Percentiles rank a stretch among this genome's conserved stretches.
phyloP scores from a whole-genome alignment of 2,888 invertebrate species.

The Sceliomorpha sp. region DNA sequence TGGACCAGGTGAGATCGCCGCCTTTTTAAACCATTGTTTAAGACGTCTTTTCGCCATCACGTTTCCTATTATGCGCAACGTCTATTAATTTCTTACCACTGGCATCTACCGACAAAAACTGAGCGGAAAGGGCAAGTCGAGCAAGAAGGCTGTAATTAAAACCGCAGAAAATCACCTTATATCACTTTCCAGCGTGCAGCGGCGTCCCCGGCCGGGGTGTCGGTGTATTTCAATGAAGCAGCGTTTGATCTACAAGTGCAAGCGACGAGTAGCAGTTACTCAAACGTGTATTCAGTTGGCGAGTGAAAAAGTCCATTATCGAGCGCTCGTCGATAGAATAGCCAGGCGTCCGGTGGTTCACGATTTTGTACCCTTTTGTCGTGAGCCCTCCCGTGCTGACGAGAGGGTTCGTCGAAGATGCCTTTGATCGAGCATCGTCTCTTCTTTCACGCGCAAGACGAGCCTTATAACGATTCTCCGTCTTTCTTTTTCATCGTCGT shows the following conservation, averaged over 20 bases:
- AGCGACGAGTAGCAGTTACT: constrained; percentile 24
- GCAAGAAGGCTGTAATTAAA: constrained; percentile 29
- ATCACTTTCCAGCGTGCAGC: constrained; percentile 35
- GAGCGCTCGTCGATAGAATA: constrained; percentile 30
- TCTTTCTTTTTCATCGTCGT: constrained; percentile 28
- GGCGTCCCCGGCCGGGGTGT: too few relatives aligned
- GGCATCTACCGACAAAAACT: constrained; percentile 11
- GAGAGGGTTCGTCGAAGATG: constrained; percentile 32
- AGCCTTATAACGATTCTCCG: constrained; percentile 44
- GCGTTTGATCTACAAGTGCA: constrained; percentile 33
- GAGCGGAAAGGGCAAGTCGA: constrained; percentile 6
- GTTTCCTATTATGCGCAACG: too few relatives aligned
- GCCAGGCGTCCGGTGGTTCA: constrained; percentile 35
- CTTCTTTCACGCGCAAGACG: constrained; percentile 50
- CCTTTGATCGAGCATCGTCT: constrained; percentile 45
- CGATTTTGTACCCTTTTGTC: constrained; percentile 51
- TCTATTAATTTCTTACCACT: constrained; percentile 27
- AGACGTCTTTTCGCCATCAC: too few relatives aligned
- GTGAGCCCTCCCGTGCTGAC: constrained; percentile 18
- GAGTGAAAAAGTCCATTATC: constrained; percentile 43
- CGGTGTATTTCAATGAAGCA: constrained; percentile 44
- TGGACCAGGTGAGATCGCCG: too few relatives aligned
- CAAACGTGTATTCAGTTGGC: constrained; percentile 21
- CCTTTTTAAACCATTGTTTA: too few relatives aligned
- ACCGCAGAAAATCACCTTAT: constrained; percentile 29